Percentiles rank a stretch among this genome's conserved stretches.
Evolutionary conservation across 2,888 invertebrate genomes (phyloP).

Genomic region (Drosophila ustulata): DNA sequence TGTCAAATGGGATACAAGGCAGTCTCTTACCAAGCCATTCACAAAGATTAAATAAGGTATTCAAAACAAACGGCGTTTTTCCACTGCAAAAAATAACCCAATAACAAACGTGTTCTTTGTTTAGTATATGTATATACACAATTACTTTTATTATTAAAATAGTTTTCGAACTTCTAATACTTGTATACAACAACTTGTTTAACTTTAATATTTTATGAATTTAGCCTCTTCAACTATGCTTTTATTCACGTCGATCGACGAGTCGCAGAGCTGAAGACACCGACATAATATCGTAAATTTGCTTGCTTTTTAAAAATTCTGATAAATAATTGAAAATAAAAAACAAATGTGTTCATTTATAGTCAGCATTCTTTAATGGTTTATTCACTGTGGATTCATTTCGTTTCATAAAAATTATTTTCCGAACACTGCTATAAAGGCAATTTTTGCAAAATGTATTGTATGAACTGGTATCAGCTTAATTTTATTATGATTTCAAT

Average conservation of each 20-base stretch:
- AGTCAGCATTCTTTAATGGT: conserved; percentile 26
- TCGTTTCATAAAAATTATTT: conserved; percentile 26
- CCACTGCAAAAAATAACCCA: background rate
- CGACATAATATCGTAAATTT: background rate
- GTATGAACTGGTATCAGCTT: conserved; percentile 71
- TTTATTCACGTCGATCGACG: background rate
- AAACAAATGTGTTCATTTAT: conserved; percentile 3
- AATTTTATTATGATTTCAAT: conserved; percentile 73
- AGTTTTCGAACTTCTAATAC: conserved; percentile 1
- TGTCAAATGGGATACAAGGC: too few relatives aligned
- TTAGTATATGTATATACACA: background rate
- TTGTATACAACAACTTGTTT: conserved; percentile 1
- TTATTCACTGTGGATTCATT: conserved; percentile 22
- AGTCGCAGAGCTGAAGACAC: background rate
- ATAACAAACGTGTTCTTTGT: background rate
- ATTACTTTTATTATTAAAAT: background rate
- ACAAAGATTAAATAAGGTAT: too few relatives aligned
- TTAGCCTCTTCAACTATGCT: background rate
- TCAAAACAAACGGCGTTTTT: too few relatives aligned
- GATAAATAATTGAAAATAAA: background rate
- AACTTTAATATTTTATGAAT: background rate
- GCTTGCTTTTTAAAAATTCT: background rate
- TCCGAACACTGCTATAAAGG: conserved; percentile 36
- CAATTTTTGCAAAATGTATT: conserved; percentile 37
- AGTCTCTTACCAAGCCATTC: too few relatives aligned